phyloP scores from a whole-genome alignment of 2,113 vertebrate genomes.

The Cynopterus brachyotis region DNA sequence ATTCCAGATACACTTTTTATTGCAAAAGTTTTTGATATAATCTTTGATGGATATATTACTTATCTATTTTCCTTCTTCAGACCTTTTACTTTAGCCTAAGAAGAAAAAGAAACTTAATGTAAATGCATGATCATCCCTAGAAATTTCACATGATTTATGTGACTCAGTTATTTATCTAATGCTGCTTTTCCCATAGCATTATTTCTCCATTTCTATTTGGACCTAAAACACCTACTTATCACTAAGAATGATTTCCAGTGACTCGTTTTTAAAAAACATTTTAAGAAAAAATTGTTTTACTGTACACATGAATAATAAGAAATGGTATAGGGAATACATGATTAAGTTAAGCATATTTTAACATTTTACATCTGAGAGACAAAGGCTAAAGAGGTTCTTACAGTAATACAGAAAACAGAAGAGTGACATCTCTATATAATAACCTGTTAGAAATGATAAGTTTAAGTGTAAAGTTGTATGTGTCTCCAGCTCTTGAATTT shows the following conservation, averaged over 20 bases:
- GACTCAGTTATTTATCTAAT: background rate
- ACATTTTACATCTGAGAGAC: background rate
- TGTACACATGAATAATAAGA: background rate
- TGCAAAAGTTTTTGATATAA: background rate
- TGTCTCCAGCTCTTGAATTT: conserved; percentile 55
- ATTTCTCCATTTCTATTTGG: conserved; percentile 12
- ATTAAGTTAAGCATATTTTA: conserved; percentile 9
- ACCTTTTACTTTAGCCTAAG: background rate
- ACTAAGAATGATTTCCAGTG: background rate
- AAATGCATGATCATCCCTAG: background rate
- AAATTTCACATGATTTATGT: background rate
- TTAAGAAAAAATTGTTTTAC: conserved; percentile 17
- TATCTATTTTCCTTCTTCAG: background rate
- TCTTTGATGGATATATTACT: background rate
- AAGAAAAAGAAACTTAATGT: background rate
- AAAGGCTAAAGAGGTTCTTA: background rate
- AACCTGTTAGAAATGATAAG: conserved; percentile 36
- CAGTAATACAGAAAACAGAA: conserved; percentile 22
- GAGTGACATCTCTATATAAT: conserved; percentile 45
- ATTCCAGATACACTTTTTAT: conserved; percentile 25
- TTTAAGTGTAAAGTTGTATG: conserved; percentile 59
- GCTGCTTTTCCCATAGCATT: background rate
- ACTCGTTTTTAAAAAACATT: background rate
- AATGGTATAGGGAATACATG: background rate
- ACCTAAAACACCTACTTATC: background rate